Evolutionary conservation across 2,113 vertebrate species (phyloP).

Genomic region (Onychostoma macrolepis): DNA sequence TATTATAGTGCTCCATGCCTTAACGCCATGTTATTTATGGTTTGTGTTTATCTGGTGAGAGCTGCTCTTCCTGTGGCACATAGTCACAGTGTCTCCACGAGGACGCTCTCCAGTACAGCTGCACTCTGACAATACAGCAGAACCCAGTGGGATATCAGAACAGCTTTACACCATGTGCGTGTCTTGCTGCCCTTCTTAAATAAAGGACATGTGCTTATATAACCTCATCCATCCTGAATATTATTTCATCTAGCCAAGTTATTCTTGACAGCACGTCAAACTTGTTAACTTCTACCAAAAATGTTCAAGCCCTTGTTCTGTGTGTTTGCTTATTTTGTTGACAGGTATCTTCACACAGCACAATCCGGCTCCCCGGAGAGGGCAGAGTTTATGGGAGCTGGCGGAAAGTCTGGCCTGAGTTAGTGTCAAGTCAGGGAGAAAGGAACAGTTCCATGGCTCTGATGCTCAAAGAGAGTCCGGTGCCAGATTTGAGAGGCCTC

Average conservation of each 20-base stretch:
- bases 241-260: constrained; percentile 16
- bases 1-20: constrained; percentile 39
- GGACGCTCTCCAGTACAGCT: constrained; percentile 8
- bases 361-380: constrained; percentile 7
- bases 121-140: constrained; percentile 1
- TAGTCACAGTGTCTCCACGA: neutral
- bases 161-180: constrained; percentile 31
- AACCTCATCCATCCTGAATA: constrained; percentile 26
- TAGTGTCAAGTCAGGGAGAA: constrained; percentile 12
- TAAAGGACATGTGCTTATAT: constrained; percentile 25
- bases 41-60: constrained; percentile 35
- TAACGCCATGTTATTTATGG: constrained; percentile 49
- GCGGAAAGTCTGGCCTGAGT: constrained; percentile 23
- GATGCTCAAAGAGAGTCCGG: neutral
- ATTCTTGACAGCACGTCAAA: constrained; percentile 2
- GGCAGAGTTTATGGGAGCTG: constrained; percentile 29
- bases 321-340: constrained; percentile 32
- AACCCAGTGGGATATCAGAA: constrained; percentile 24
- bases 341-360: constrained; percentile 25
- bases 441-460: neutral
- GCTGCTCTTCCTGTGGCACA: constrained; percentile 15
- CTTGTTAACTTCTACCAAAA: constrained; percentile 10
- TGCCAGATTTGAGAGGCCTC: constrained; percentile 1
- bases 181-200: constrained; percentile 7
- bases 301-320: neutral